A percentile compares a stretch with the other conserved stretches of the same genome.
phyloP scores from a whole-genome alignment of 2,113 vertebrate species.

The Bujurquina vittata region DNA sequence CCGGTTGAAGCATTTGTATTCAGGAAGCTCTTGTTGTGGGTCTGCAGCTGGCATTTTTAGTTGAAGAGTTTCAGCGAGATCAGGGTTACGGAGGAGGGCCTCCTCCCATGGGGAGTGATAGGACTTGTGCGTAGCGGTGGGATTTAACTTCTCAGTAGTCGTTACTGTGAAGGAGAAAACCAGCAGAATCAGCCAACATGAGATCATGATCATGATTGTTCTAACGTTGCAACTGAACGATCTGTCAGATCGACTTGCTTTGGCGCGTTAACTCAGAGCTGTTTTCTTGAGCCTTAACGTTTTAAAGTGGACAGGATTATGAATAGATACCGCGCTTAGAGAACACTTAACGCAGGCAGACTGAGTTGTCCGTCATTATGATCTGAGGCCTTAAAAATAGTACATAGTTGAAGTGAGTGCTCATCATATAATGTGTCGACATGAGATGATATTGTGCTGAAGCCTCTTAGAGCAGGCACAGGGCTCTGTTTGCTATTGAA shows the following conservation, averaged over 20 bases:
- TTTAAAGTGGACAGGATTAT: conserved; percentile 43
- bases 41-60: conserved; percentile 85
- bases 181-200: conserved; percentile 29
- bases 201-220: neutral
- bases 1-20: conserved; percentile 97
- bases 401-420: conserved; percentile 58
- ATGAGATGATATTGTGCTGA: conserved; percentile 27
- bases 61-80: conserved; percentile 88
- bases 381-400: conserved; percentile 73
- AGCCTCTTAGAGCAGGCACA: conserved; percentile 28
- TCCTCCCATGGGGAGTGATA: conserved; percentile 98
- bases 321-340: conserved; percentile 44
- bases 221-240: neutral
- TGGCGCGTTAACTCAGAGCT: neutral
- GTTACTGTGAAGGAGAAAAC: conserved; percentile 85
- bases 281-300: conserved; percentile 15
- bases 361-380: conserved; percentile 62
- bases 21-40: conserved; percentile 82
- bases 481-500: conserved; percentile 2
- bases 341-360: conserved; percentile 56
- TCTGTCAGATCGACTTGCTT: neutral
- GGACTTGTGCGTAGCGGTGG: conserved; percentile 86
- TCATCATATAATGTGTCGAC: conserved; percentile 63
- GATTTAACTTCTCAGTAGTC: conserved; percentile 87
- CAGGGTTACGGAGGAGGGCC: conserved; percentile 90